Evolutionary conservation across 2,888 invertebrate species (phyloP).

Genomic region (Cheilosia urbana): DNA sequence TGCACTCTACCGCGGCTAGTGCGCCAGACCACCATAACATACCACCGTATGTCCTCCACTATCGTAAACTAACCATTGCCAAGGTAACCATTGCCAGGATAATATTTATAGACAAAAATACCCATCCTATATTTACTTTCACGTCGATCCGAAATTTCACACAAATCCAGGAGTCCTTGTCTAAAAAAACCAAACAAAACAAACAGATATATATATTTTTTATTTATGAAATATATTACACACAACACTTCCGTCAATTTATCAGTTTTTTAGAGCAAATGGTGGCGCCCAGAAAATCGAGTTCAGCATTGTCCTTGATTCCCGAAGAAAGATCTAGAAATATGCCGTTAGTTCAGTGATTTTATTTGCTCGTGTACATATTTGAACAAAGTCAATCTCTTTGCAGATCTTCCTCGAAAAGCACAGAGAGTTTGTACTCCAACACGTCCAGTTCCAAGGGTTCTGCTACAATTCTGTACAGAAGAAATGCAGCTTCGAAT

Average conservation of each 20-base stretch:
- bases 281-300: slow-evolving; percentile 80
- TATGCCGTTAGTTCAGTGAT: slow-evolving; percentile 79
- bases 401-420: slow-evolving; percentile 81
- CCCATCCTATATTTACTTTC: slow-evolving; percentile 19
- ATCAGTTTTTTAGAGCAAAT: slow-evolving; percentile 75
- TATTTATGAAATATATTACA: slow-evolving; percentile 39
- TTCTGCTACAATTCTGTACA: slow-evolving; percentile 80
- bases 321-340: slow-evolving; percentile 84
- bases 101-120: slow-evolving; percentile 42
- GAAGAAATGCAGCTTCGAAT: slow-evolving; percentile 77
- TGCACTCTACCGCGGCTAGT: slow-evolving; percentile 25
- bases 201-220: slow-evolving; percentile 33
- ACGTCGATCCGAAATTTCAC: slow-evolving; percentile 27
- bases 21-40: slow-evolving; percentile 50
- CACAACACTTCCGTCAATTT: slow-evolving; percentile 2
- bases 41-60: neutral
- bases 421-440: slow-evolving; percentile 84
- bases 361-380: no score
- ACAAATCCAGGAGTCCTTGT: slow-evolving; percentile 33
- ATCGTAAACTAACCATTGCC: slow-evolving; percentile 29
- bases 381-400: neutral
- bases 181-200: slow-evolving; percentile 25
- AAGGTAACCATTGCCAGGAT: slow-evolving; percentile 38
- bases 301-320: slow-evolving; percentile 85
- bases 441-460: slow-evolving; percentile 81